Percentiles rank a stretch among this genome's conserved stretches.
phyloP scores from a whole-genome alignment of 2,888 invertebrate genomes.

The Acrobasis repandana region DNA sequence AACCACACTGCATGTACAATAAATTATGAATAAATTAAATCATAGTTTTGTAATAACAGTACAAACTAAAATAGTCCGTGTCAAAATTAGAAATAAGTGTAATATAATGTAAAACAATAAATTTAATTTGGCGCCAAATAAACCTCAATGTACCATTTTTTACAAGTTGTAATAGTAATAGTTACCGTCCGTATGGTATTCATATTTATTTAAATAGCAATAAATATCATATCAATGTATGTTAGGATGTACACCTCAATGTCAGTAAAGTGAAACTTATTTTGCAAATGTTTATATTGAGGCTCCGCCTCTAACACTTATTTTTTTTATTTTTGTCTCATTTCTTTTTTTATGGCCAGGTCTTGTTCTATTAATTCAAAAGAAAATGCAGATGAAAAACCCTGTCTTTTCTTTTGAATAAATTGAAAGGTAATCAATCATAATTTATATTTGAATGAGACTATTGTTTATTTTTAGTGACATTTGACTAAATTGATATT shows the following conservation, averaged over 20 bases:
- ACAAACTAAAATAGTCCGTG: constrained; percentile 12
- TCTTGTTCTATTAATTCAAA: neutral
- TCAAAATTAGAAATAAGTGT: constrained; percentile 4
- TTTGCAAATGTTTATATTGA: neutral
- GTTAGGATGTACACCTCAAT: constrained; percentile 24
- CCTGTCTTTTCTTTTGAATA: neutral
- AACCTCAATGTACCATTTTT: neutral
- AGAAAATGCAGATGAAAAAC: no score
- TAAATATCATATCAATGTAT: constrained; percentile 18
- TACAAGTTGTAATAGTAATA: constrained; percentile 22
- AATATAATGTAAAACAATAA: neutral
- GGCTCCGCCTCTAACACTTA: neutral
- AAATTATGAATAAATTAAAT: constrained; percentile 4
- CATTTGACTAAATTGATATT: constrained; percentile 3
- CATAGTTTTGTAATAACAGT: constrained; percentile 7
- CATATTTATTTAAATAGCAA: constrained; percentile 18
- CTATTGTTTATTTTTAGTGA: neutral
- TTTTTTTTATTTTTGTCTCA: neutral
- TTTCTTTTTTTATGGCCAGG: neutral
- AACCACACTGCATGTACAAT: constrained; percentile 11
- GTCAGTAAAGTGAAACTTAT: constrained; percentile 16
- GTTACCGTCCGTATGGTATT: constrained; percentile 30
- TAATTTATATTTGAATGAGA: neutral
- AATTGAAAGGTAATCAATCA: neutral
- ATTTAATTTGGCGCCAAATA: constrained; percentile 8